Conservation (phyloP, 2,888 invertebrate genomes). For the Sabatieria punctata region DNA sequence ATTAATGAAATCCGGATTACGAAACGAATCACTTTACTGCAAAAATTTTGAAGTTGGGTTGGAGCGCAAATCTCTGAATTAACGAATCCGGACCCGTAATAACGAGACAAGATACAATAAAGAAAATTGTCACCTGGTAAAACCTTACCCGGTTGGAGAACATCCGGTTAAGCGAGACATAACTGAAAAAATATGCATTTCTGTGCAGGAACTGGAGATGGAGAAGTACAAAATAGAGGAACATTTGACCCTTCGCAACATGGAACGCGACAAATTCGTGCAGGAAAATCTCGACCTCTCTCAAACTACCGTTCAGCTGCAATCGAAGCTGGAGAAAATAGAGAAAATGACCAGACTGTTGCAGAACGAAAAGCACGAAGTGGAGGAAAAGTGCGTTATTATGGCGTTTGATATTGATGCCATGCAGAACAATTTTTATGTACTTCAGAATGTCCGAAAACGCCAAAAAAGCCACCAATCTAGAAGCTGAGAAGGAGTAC, state of each 20-base stretch:
- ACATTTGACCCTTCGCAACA: constrained; percentile 25
- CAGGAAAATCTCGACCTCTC: constrained; percentile 33
- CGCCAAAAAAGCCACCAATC: constrained; percentile 27
- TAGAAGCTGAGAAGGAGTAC: constrained; percentile 35
- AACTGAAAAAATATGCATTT: neutral
- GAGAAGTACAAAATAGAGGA: constrained; percentile 33
- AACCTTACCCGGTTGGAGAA: too few species aligned
- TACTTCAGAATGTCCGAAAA: constrained; percentile 33
- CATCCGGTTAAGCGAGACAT: too few species aligned
- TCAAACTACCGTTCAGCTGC: constrained; percentile 29
- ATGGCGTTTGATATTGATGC: neutral
- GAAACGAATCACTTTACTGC: too few species aligned
- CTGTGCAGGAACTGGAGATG: constrained; percentile 29
- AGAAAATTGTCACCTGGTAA: too few species aligned
- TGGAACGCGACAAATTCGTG: constrained; percentile 29
- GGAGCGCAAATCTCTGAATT: too few species aligned
- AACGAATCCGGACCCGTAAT: too few species aligned
- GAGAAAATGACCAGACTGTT: constrained; percentile 32
- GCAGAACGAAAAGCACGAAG: constrained; percentile 32
- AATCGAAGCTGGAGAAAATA: constrained; percentile 28
- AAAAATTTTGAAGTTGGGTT: too few species aligned
- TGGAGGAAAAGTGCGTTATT: constrained; percentile 27
- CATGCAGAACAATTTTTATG: too few species aligned
- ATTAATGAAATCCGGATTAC: too few species aligned
- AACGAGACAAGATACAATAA: too few species aligned